A percentile compares a stretch with the other conserved stretches of the same genome.
Evolutionary conservation across 1,140 invertebrate species (phyloP).

Genomic region (Brachionus rubens): DNA sequence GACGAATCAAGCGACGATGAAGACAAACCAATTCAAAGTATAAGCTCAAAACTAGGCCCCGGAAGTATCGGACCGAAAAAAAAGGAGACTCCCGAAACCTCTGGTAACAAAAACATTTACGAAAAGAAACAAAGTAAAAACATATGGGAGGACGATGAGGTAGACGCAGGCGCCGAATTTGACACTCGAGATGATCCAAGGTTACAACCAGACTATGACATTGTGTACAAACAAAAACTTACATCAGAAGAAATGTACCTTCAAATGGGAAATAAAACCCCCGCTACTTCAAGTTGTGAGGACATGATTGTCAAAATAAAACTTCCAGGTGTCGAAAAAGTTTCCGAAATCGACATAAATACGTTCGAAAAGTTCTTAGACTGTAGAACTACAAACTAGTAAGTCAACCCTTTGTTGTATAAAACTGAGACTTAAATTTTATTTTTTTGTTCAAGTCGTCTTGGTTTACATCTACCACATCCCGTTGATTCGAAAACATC

Average conservation of each 20-base stretch:
- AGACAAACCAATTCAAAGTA: conserved; percentile 40
- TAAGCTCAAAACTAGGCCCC: conserved; percentile 21
- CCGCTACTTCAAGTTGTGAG: conserved; percentile 77
- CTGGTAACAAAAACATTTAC: background rate
- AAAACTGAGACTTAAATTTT: background rate
- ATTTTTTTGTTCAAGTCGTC: conserved; percentile 53
- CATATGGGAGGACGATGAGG: conserved; percentile 66
- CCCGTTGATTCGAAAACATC: conserved; percentile 73
- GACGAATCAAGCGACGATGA: conserved; percentile 28
- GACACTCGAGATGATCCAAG: conserved; percentile 66
- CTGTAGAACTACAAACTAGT: conserved; percentile 65
- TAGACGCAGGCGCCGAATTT: conserved; percentile 58
- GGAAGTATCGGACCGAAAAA: conserved; percentile 38
- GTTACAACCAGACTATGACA: conserved; percentile 72
- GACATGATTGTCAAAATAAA: conserved; percentile 73
- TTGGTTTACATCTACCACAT: conserved; percentile 74
- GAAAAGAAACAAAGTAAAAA: conserved; percentile 52
- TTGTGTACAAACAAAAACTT: conserved; percentile 78
- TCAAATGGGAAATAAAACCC: conserved; percentile 78
- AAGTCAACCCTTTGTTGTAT: conserved; percentile 50
- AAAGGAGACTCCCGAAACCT: background rate
- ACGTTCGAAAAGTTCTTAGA: conserved; percentile 70
- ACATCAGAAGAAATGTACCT: conserved; percentile 79
- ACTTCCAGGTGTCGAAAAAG: conserved; percentile 68
- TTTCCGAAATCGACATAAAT: conserved; percentile 68